Conservation (phyloP, 2,888 invertebrate species). For the Holacanthella duospinosa region DNA sequence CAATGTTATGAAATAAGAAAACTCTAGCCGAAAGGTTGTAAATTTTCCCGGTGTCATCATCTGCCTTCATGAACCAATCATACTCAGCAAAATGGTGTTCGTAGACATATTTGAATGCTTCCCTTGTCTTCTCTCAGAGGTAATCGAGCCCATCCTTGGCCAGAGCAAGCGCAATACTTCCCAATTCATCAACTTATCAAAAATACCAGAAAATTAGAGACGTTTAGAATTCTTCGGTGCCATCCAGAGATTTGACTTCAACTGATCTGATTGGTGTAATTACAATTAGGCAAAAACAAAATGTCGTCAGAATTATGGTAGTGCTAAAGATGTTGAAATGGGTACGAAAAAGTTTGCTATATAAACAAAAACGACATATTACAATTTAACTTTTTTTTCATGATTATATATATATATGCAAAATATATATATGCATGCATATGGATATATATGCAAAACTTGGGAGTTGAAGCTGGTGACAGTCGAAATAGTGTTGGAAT, state of each 20-base stretch:
- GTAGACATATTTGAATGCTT: constrained; percentile 79
- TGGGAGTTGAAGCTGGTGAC: constrained; percentile 79
- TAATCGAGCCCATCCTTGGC: constrained; percentile 79
- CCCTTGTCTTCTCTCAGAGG: constrained; percentile 95
- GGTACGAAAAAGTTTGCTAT: constrained; percentile 51
- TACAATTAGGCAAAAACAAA: constrained; percentile 51
- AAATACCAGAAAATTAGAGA: too few species aligned
- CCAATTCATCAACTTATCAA: constrained; percentile 63
- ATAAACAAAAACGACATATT: background rate
- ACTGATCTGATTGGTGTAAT: background rate
- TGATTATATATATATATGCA: too few species aligned
- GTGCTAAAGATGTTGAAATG: constrained; percentile 87
- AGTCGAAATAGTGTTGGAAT: constrained; percentile 71
- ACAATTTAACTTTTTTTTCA: background rate
- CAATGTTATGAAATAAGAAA: too few species aligned
- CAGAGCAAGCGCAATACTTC: constrained; percentile 62
- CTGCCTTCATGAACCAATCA: constrained; percentile 97
- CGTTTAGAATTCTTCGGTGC: background rate
- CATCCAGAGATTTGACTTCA: background rate
- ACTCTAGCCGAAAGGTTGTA: too few species aligned
- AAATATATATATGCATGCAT: too few species aligned
- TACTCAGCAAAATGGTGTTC: constrained; percentile 71
- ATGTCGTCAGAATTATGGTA: constrained; percentile 58
- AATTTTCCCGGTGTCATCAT: constrained; percentile 98
- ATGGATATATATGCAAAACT: constrained; percentile 69